Evolutionary conservation across 2,888 invertebrate genomes (phyloP).

Genomic region (Sussaba pulchella): DNA sequence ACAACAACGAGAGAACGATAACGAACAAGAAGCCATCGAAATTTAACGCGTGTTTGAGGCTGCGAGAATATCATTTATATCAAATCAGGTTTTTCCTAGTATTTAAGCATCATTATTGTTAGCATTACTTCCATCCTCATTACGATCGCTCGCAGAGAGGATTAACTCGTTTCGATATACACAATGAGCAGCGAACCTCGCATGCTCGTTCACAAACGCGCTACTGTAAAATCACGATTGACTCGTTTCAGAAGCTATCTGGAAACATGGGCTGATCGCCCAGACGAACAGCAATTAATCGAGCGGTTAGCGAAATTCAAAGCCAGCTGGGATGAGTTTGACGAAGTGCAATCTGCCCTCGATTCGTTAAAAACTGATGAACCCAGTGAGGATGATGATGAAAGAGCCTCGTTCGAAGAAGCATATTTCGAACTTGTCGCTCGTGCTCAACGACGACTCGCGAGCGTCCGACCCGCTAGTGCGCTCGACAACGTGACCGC

Average conservation of each 20-base stretch:
- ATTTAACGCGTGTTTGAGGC: too few species aligned
- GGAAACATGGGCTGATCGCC: background rate
- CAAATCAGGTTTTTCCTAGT: too few species aligned
- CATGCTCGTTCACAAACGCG: background rate
- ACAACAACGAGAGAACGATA: too few species aligned
- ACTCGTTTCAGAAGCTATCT: constrained; percentile 17
- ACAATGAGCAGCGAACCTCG: background rate
- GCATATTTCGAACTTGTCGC: constrained; percentile 13
- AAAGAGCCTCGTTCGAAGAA: constrained; percentile 7
- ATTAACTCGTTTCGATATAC: too few species aligned
- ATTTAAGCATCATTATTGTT: too few species aligned
- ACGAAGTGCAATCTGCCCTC: background rate
- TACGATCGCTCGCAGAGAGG: too few species aligned
- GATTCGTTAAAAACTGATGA: background rate
- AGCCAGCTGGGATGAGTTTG: constrained; percentile 18
- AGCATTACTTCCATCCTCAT: too few species aligned
- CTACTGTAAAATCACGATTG: constrained; percentile 14
- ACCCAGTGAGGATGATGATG: background rate
- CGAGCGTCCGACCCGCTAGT: background rate
- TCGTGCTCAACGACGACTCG: constrained; percentile 3
- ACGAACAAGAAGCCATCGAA: too few species aligned
- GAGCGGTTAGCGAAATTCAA: constrained; percentile 17
- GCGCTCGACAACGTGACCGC: background rate
- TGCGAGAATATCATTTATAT: too few species aligned
- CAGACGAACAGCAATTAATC: constrained; percentile 26